Evolutionary conservation across 2,113 vertebrate species (phyloP), one percentile per base, ranked within the genome.

Genomic region (Patagioenas fasciata): DNA sequence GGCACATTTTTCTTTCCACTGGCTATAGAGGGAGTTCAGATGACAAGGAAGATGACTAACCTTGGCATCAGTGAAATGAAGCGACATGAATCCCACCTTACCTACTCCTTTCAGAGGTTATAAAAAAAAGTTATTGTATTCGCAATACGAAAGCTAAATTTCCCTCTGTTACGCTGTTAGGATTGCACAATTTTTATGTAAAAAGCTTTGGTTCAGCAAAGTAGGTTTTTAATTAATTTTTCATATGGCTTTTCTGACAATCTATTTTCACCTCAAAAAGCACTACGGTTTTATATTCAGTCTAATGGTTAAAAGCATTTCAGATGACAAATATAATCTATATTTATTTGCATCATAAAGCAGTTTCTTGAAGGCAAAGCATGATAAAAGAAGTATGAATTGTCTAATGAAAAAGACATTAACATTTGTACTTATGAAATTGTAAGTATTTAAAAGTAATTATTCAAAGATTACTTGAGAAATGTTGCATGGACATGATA

Each of bases 291-390:
- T 71, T 75, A 77, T 51, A 70, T 54, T 57, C 67, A 80, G 48
- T 42, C 21, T 80, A 40, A 83, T 42, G 3, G 13, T 77, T 89
- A 64, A 83, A 93, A 84, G 61, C 44, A 80, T 72, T 86, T 94
- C 69, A 81, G 40, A 57, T 74, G 29, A 90, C 54, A 88, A 58
- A 71, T 66, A 86, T 34, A 15, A 65, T 74, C 64, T 58, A 14
- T 71, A 82, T 69, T 81, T 95, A 92, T 80, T 75, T 87, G 80
- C 83, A 91, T 51, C 53, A 84, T 26, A 67, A 89, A 88, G n/a
- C 25, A 77, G 72, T 47, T 91, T 93, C 48, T 48, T 91, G 38
- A 90, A 90, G 31, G 57, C 13, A 94, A 86, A 66, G n/a, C 25
- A 69, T 16, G 18, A 88, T 51, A 81, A 72, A 91, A 84, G 20